Evolutionary conservation across 2,888 invertebrate genomes (phyloP).

Genomic region (Axea sp.): DNA sequence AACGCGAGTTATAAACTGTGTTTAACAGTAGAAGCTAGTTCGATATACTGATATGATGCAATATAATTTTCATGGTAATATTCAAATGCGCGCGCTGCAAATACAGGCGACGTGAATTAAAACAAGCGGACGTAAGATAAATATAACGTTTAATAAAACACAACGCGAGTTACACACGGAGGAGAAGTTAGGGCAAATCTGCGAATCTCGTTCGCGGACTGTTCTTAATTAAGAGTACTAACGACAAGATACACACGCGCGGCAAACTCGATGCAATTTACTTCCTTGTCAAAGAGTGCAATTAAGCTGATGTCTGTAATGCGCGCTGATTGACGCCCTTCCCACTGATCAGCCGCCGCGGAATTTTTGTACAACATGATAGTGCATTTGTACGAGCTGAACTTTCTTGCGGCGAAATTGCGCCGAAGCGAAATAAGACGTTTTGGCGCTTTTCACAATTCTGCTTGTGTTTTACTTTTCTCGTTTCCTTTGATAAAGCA

Average conservation of each 20-base stretch:
- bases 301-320: constrained; percentile 39
- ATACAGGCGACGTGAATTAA: constrained; percentile 17
- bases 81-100: not conserved
- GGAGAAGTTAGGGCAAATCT: constrained; percentile 63
- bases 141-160: constrained; percentile 42
- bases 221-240: constrained; percentile 66
- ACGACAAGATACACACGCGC: constrained; percentile 34
- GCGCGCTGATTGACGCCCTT: constrained; percentile 10
- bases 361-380: too few species aligned
- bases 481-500: too few species aligned
- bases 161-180: constrained; percentile 20
- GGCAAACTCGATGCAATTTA: constrained; percentile 26
- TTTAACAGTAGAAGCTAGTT: too few species aligned
- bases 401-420: too few species aligned
- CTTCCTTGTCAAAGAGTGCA: constrained; percentile 37
- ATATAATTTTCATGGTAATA: too few species aligned
- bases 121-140: constrained; percentile 35
- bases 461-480: too few species aligned
- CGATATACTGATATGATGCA: too few species aligned
- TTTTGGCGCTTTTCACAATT: too few species aligned
- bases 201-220: constrained; percentile 66
- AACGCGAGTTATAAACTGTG: too few species aligned
- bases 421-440: too few species aligned
- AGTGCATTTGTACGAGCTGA: too few species aligned
- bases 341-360: not conserved